Conservation (phyloP, 2,113 vertebrate genomes). For the Laterallus jamaicensis region DNA sequence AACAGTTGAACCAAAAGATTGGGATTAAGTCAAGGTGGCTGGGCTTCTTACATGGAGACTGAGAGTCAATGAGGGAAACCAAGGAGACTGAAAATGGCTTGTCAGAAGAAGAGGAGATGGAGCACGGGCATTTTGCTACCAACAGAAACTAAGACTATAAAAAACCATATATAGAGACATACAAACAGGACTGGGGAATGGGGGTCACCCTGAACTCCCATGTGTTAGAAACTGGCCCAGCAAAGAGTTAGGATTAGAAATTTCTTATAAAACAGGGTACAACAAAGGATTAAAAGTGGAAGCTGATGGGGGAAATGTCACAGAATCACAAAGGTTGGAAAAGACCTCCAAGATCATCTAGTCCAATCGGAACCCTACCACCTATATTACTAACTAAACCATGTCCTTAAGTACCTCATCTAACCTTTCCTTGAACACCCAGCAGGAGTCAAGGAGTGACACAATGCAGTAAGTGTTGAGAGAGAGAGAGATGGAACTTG, state of each 20-base stretch:
- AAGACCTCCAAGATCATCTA: too few species aligned
- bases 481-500: background rate
- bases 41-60: background rate
- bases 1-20: background rate
- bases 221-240: background rate
- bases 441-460: background rate
- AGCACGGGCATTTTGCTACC: background rate
- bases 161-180: background rate
- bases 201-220: background rate
- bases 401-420: too few species aligned
- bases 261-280: background rate
- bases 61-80: background rate
- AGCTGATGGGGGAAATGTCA: background rate
- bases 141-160: background rate
- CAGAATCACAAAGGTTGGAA: too few species aligned
- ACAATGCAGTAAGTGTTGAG: background rate
- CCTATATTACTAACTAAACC: too few species aligned
- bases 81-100: background rate
- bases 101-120: background rate
- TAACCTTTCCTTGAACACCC: too few species aligned
- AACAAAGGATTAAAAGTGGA: background rate
- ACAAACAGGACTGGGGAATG: background rate
- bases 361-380: too few species aligned
- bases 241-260: background rate
- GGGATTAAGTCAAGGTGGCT: background rate